Conservation (phyloP, 1,140 invertebrate genomes). For the Drosophila eugracilis region DNA sequence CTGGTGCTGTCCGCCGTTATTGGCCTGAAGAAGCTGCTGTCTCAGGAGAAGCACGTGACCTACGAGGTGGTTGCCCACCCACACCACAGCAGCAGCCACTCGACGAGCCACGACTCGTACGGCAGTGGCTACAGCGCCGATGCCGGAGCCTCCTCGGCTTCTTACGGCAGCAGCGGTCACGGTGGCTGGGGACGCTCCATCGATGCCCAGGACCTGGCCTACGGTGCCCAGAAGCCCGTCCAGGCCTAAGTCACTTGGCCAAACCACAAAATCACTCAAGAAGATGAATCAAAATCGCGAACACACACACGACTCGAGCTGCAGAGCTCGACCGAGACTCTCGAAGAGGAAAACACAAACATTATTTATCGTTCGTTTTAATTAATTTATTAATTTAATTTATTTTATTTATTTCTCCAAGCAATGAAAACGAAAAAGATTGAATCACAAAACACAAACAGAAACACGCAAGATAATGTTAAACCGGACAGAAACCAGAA, state of each 20-base stretch:
- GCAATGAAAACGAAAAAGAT: conserved; percentile 48
- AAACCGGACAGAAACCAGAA: conserved; percentile 40
- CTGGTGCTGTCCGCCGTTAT: conserved; percentile 92
- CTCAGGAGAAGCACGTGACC: conserved; percentile 92
- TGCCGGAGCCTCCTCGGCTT: conserved; percentile 86
- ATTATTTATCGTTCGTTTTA: conserved; percentile 83
- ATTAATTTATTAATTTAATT: conserved; percentile 84
- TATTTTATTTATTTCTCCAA: conserved; percentile 82
- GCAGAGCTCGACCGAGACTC: conserved; percentile 59
- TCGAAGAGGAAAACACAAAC: conserved; percentile 62
- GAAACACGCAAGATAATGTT: conserved; percentile 38
- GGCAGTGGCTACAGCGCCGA: conserved; percentile 87
- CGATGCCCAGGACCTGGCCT: conserved; percentile 90
- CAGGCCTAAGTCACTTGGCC: conserved; percentile 65
- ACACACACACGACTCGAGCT: conserved; percentile 63
- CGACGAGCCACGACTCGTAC: conserved; percentile 87
- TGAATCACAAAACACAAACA: no score
- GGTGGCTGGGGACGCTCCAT: conserved; percentile 90
- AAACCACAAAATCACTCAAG: conserved; percentile 17
- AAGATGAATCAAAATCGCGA: conserved; percentile 40
- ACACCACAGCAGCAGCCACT: conserved; percentile 89
- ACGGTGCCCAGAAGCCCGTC: conserved; percentile 89
- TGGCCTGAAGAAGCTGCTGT: conserved; percentile 91
- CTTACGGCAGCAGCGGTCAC: conserved; percentile 86
- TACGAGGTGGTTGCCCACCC: conserved; percentile 93